Evolutionary conservation across 2,888 invertebrate species (phyloP).

Genomic region (Drosophila basisetae): DNA sequence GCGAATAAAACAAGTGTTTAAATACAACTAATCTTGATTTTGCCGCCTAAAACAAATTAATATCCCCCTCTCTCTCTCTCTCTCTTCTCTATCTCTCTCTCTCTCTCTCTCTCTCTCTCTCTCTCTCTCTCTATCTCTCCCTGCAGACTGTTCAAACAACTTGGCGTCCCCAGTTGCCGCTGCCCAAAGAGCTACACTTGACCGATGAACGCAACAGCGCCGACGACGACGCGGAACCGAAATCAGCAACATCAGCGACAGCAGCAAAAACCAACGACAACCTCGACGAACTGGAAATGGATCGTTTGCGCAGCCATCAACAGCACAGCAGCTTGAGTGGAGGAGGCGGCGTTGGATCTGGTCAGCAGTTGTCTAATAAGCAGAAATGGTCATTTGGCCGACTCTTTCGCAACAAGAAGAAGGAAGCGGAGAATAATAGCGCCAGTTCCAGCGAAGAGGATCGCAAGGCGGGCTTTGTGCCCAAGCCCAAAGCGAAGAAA

Average conservation of each 20-base stretch:
- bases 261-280: slow-evolving; percentile 30
- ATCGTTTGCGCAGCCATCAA: slow-evolving; percentile 59
- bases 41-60: slow-evolving; percentile 43
- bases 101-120: slow-evolving; percentile 8
- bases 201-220: slow-evolving; percentile 73
- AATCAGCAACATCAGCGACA: slow-evolving; percentile 81
- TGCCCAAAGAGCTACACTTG: slow-evolving; percentile 83
- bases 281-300: slow-evolving; percentile 56
- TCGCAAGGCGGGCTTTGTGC: slow-evolving; percentile 84
- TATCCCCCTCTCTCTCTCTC: slow-evolving; percentile 12
- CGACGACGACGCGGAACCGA: slow-evolving; percentile 70
- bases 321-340: slow-evolving; percentile 45
- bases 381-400: slow-evolving; percentile 93
- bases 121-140: slow-evolving; percentile 13
- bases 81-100: slow-evolving; percentile 12
- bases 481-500: slow-evolving; percentile 63
- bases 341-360: slow-evolving; percentile 29
- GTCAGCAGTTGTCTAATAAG: slow-evolving; percentile 83
- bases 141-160: slow-evolving; percentile 85
- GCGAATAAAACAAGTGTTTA: slow-evolving; percentile 66
- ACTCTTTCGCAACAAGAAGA: slow-evolving; percentile 91
- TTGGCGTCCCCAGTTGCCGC: slow-evolving; percentile 85
- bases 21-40: slow-evolving; percentile 62
- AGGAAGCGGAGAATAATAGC: slow-evolving; percentile 85
- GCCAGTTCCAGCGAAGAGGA: slow-evolving; percentile 85